Base-by-base conservation (phyloP, 2,888 invertebrate species). In the Idaea dimidiata region DNA sequence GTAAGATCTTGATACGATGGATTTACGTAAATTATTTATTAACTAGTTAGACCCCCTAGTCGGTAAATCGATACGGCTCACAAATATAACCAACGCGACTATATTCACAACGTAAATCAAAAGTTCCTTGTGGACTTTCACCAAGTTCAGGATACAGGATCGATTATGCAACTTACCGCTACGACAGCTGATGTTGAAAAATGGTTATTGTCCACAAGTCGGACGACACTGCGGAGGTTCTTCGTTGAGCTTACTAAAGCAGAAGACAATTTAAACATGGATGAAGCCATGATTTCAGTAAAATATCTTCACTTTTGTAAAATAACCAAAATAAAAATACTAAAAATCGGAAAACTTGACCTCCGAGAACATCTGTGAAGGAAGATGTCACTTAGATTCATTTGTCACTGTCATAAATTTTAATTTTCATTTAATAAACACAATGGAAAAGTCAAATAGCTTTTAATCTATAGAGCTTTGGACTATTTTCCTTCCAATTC, bases 151-250 rank as follows among this genome's bases (percentile, higher is more conserved):
- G 54, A 17, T 54, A 54, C 17, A 54, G 2, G 58, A 59, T 43
- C 71, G 80, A 79, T 91, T 91, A 91, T 89, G 91, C 91, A 92
- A 91, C 91, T 90, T 89, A 92, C 92, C 85, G 84, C 78, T 65
- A 72, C 74, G 75, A 84, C 86, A 82, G 81, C 82, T 73, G 89
- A 84, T 31, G 91, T 91, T 3, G 86, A 84, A 66, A 91, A 81
- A 70, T 85, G 80, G 63, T 81, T 73, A 70, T 86, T 85, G 63
- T 89, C 74, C 58, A 85, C 75, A n/a, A 87, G 72, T 17, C 78
- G 78, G 24, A 88, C 79, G 18, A 87, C 77, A 63, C 83, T 82
- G 64, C 87, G 80, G 17, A 84, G 72, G 66, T 88, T 89, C 67
- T 81, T 88, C 0, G 88, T 82, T 1, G 84, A 78, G 60, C 80